phyloP scores from a whole-genome alignment of 1,140 invertebrate species.

The Drosophila orena region DNA sequence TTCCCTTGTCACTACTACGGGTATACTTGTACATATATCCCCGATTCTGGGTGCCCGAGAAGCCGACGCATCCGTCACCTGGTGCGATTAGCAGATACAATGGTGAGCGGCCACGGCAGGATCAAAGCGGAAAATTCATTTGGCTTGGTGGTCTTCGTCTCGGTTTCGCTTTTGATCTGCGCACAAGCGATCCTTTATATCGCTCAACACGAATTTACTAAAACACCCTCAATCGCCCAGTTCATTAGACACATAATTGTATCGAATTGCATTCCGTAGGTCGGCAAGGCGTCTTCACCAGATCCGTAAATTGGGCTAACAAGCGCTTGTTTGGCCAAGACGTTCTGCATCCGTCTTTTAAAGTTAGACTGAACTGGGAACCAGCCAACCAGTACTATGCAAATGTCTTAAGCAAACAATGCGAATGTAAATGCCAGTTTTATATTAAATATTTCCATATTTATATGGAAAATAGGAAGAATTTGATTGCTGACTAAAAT shows the following conservation, averaged over 20 bases:
- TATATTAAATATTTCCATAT: no score
- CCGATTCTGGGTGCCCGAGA: slow-evolving; percentile 33
- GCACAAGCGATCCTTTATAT: slow-evolving; percentile 57
- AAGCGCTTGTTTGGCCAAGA: slow-evolving; percentile 21
- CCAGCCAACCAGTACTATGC: not conserved
- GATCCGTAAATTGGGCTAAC: slow-evolving; percentile 40
- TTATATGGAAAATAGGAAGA: no score
- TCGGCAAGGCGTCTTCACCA: slow-evolving; percentile 19
- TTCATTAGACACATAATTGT: slow-evolving; percentile 53
- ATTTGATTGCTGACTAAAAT: no score
- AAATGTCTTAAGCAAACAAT: not conserved
- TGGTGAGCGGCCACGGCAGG: slow-evolving; percentile 72
- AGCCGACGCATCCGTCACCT: slow-evolving; percentile 78
- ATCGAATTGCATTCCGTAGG: slow-evolving; percentile 7
- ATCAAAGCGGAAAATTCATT: slow-evolving; percentile 84
- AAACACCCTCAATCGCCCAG: slow-evolving; percentile 43
- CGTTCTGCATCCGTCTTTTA: no score
- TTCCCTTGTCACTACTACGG: slow-evolving; percentile 69
- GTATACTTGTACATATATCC: not conserved
- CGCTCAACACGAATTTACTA: slow-evolving; percentile 43
- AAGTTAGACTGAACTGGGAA: not conserved
- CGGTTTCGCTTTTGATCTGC: slow-evolving; percentile 68
- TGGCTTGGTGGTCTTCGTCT: slow-evolving; percentile 82
- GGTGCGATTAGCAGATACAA: slow-evolving; percentile 73
- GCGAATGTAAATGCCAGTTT: not conserved